phyloP scores from a whole-genome alignment of 2,113 vertebrate genomes.

The Casuarius casuarius region DNA sequence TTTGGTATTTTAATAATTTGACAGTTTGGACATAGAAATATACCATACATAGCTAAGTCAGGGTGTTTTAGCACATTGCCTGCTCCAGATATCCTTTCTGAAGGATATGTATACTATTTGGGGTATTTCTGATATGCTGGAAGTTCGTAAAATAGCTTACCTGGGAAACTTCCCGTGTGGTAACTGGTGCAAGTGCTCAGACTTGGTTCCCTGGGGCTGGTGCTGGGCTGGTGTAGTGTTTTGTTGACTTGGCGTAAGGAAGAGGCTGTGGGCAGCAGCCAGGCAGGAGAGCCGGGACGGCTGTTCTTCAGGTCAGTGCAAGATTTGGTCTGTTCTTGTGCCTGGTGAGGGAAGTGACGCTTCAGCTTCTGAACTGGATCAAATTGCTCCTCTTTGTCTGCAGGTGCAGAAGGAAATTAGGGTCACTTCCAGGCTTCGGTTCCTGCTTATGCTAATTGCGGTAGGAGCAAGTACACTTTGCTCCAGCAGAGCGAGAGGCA shows the following conservation, averaged over 20 bases:
- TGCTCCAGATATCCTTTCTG: background rate
- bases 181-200: background rate
- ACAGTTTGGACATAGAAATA: background rate
- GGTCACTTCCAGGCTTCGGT: background rate
- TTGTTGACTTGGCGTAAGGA: background rate
- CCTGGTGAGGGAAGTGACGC: rapidly evolving
- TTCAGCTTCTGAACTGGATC: background rate
- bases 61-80: background rate
- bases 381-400: background rate
- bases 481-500: background rate
- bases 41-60: background rate
- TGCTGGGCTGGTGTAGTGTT: background rate
- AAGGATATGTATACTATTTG: background rate
- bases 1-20: background rate
- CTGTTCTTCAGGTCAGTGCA: background rate
- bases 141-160: background rate
- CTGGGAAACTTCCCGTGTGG: background rate
- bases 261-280: background rate
- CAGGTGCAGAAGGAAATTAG: background rate
- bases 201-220: background rate
- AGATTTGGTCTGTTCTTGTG: background rate
- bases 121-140: background rate
- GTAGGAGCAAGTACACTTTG: background rate
- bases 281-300: background rate
- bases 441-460: background rate